Percentiles rank a stretch among this genome's conserved stretches.
Conservation (phyloP, 2,888 invertebrate genomes). For the Malthinus flaveolus region DNA sequence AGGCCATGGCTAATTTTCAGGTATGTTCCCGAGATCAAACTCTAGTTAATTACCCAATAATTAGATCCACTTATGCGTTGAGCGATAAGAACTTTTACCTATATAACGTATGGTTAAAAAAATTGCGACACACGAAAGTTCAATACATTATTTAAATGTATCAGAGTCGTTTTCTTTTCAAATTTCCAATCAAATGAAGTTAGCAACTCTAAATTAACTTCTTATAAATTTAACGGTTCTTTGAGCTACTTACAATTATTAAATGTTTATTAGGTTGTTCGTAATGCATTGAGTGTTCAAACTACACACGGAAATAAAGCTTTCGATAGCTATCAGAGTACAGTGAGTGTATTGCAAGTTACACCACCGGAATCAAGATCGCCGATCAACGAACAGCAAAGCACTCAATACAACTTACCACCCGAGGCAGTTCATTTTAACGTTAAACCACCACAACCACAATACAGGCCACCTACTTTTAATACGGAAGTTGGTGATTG, state of each 20-base stretch:
- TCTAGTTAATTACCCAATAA: too few relatives aligned
- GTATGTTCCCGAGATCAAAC: too few relatives aligned
- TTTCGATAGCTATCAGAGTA: conserved; percentile 47
- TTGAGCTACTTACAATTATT: too few relatives aligned
- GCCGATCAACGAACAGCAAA: conserved; percentile 27
- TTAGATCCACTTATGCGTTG: too few relatives aligned
- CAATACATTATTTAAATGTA: too few relatives aligned
- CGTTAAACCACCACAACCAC: not conserved
- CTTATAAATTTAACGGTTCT: too few relatives aligned
- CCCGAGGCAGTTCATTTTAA: conserved; percentile 1
- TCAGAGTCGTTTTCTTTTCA: too few relatives aligned
- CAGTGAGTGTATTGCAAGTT: conserved; percentile 49
- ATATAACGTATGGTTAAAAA: too few relatives aligned
- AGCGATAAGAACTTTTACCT: too few relatives aligned
- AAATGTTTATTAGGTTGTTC: conserved; percentile 41
- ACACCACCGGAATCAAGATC: conserved; percentile 36
- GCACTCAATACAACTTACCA: conserved; percentile 13
- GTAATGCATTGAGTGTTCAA: conserved; percentile 45
- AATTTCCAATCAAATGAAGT: too few relatives aligned
- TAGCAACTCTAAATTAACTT: too few relatives aligned
- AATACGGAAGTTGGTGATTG: conserved; percentile 12
- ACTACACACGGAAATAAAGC: conserved; percentile 44
- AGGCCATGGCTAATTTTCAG: conserved; percentile 46
- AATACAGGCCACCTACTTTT: conserved; percentile 11
- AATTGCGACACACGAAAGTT: too few relatives aligned